These are phyloP conservation scores for Clepsis dumicolana DNA, from an alignment of 2,888 invertebrate genomes.

Conservation along the genomic window DNA sequence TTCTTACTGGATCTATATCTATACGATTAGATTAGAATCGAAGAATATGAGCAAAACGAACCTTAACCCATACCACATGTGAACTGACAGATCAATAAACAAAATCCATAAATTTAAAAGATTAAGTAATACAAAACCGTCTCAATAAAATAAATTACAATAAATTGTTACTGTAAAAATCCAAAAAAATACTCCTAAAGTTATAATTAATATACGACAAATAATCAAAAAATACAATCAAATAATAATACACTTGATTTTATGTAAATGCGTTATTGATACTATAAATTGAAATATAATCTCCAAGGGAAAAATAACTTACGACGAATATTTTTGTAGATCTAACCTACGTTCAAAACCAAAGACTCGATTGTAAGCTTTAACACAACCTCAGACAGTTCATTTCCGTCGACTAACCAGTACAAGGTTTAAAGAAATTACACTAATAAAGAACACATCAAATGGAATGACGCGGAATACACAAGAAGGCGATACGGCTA, in stretches of 20 bases:
- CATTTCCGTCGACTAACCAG: not conserved
- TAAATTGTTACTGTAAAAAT: not conserved
- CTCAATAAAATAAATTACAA: constrained; percentile 2
- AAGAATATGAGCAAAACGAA: constrained; percentile 6
- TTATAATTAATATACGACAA: constrained; percentile 10
- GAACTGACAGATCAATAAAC: not conserved
- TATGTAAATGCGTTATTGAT: constrained; percentile 26
- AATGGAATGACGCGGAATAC: constrained; percentile 68
- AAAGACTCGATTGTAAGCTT: constrained; percentile 4
- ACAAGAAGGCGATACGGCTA: constrained; percentile 6
- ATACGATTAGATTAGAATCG: not conserved
- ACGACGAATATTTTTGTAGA: constrained; percentile 3
- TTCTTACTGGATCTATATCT: no score
- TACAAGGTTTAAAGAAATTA: constrained; percentile 13
- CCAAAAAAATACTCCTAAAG: not conserved
- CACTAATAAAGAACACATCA: constrained; percentile 62
- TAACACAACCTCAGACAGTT: constrained; percentile 15
- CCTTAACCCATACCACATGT: not conserved
- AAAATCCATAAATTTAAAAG: not conserved
- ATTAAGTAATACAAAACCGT: no score
- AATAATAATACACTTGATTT: constrained; percentile 16
- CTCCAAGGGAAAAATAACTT: constrained; percentile 1
- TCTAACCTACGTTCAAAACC: not conserved
- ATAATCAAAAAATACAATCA: constrained; percentile 20
- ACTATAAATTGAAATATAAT: constrained; percentile 11